phyloP scores from a whole-genome alignment of 2,888 invertebrate genomes.

The Hirtodrosophila trivittata region DNA sequence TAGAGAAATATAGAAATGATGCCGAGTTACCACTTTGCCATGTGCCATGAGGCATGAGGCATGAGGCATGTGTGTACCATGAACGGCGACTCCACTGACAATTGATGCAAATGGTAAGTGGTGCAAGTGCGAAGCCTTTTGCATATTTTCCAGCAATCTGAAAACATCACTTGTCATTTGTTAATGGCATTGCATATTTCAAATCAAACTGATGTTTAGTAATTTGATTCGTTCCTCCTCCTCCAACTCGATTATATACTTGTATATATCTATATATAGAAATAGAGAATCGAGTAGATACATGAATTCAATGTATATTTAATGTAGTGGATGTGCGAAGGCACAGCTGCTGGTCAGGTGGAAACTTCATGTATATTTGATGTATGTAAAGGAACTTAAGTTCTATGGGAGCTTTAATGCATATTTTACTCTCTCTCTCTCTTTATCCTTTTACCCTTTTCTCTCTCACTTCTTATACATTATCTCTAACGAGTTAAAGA shows the following conservation, averaged over 20 bases:
- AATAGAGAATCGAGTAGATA: not conserved
- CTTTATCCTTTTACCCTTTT: no score
- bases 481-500: no score
- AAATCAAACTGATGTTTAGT: slow-evolving; percentile 26
- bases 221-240: slow-evolving; percentile 8
- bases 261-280: not conserved
- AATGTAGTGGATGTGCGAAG: no score
- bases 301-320: not conserved
- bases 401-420: no score
- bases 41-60: slow-evolving; percentile 3
- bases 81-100: slow-evolving; percentile 13
- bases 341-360: no score
- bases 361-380: no score
- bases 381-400: no score
- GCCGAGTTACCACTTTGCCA: slow-evolving; percentile 7
- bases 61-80: not conserved
- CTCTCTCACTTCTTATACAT: no score
- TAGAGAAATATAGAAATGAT: slow-evolving; percentile 8
- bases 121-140: slow-evolving; percentile 19
- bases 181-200: slow-evolving; percentile 26
- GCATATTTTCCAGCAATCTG: slow-evolving; percentile 32
- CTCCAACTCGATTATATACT: not conserved
- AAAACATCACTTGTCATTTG: slow-evolving; percentile 33
- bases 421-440: no score
- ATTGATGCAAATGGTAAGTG: slow-evolving; percentile 11